Evolutionary conservation across 2,888 invertebrate species (phyloP).

Genomic region (Ptychoptera contaminata): DNA sequence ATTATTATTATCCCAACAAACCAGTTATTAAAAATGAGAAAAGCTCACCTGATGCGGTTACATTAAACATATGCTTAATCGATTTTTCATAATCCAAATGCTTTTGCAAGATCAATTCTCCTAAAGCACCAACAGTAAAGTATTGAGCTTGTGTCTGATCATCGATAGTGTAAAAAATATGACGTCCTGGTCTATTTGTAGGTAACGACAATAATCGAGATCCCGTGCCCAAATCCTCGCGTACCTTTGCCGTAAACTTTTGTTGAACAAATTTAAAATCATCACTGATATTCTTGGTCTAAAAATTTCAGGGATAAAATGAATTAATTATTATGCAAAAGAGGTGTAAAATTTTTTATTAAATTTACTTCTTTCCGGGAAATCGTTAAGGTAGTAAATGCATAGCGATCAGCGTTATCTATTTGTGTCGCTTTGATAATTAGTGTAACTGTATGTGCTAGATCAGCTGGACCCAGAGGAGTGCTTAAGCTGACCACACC

Average conservation of each 20-base stretch:
- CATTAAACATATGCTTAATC: constrained; percentile 56
- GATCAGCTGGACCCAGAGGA: constrained; percentile 30
- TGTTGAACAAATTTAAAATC: constrained; percentile 51
- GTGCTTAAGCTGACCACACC: constrained; percentile 25
- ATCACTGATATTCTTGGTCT: background rate
- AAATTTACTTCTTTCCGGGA: constrained; percentile 18
- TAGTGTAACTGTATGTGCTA: constrained; percentile 56
- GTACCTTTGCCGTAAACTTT: constrained; percentile 50
- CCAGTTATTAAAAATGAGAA: too few species aligned
- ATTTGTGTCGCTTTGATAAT: constrained; percentile 70
- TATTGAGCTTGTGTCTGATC: constrained; percentile 56
- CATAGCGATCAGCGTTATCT: constrained; percentile 79
- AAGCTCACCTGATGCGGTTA: constrained; percentile 38
- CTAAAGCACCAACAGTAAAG: constrained; percentile 62
- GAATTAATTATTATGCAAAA: too few species aligned
- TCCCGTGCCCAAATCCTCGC: constrained; percentile 62
- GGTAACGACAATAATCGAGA: constrained; percentile 53
- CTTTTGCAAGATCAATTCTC: constrained; percentile 60
- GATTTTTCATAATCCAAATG: constrained; percentile 64
- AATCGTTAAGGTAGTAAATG: constrained; percentile 65
- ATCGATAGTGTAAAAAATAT: constrained; percentile 58
- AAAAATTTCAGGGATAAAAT: background rate
- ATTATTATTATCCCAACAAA: too few species aligned
- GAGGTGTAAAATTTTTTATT: background rate
- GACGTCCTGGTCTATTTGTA: constrained; percentile 47